Evolutionary conservation across 2,888 invertebrate species (phyloP).

Genomic region (Cephus rjabovi): DNA sequence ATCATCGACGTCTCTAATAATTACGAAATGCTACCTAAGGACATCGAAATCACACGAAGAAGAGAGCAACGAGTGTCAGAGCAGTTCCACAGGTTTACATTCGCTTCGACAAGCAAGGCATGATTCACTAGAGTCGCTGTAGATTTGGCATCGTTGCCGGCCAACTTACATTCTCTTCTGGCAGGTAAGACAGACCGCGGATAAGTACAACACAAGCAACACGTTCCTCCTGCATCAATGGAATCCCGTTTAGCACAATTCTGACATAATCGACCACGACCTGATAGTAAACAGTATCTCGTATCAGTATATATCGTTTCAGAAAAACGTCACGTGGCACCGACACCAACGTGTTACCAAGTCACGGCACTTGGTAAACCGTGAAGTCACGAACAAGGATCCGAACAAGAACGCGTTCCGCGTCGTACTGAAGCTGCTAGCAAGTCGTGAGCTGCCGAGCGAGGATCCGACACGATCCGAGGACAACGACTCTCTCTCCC

Average conservation of each 20-base stretch:
- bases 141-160: slow-evolving; percentile 47
- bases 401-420: slow-evolving; percentile 46
- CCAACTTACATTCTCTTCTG: slow-evolving; percentile 43
- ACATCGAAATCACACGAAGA: neutral
- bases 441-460: slow-evolving; percentile 36
- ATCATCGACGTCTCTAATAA: neutral
- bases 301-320: neutral
- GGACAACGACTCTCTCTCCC: slow-evolving; percentile 57
- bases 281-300: neutral
- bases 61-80: neutral
- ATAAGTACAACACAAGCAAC: slow-evolving; percentile 14
- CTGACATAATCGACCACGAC: neutral
- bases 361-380: neutral
- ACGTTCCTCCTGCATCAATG: neutral
- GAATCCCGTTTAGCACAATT: neutral
- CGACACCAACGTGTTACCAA: slow-evolving; percentile 29
- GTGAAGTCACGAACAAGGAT: neutral
- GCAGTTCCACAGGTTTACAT: neutral
- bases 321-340: slow-evolving; percentile 3
- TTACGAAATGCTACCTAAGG: neutral
- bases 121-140: slow-evolving; percentile 24
- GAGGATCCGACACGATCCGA: slow-evolving; percentile 41
- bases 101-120: neutral
- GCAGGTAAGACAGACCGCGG: slow-evolving; percentile 11
- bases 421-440: slow-evolving; percentile 48